Percentiles rank a stretch among this genome's conserved stretches.
Conservation (phyloP, 2,888 invertebrate genomes). For the Amblyjoppa fuscipennis region DNA sequence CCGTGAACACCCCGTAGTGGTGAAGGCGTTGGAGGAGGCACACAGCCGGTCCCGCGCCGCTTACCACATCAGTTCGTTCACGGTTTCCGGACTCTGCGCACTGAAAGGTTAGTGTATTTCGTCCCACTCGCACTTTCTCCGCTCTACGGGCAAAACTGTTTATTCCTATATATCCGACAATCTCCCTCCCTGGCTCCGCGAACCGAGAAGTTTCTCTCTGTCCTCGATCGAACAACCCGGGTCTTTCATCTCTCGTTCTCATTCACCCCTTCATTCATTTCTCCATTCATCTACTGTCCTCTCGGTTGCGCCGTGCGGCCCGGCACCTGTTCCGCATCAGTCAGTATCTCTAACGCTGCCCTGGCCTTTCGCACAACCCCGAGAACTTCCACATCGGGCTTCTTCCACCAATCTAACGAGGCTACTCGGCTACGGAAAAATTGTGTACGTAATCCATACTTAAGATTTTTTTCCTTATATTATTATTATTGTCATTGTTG, state of each 20-base stretch:
- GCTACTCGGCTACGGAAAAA: not conserved
- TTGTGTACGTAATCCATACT: constrained; percentile 2
- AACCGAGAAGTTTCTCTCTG: constrained; percentile 16
- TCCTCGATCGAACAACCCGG: constrained; percentile 56
- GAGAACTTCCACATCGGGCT: constrained; percentile 18
- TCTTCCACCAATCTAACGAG: not conserved
- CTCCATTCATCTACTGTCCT: constrained; percentile 60
- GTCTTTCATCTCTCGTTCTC: constrained; percentile 75
- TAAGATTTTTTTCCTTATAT: not conserved
- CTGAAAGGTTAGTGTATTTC: constrained; percentile 77
- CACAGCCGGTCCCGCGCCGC: constrained; percentile 64
- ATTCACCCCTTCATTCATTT: constrained; percentile 75
- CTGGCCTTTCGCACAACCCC: constrained; percentile 19
- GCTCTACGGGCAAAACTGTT: constrained; percentile 27
- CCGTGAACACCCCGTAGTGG: constrained; percentile 71
- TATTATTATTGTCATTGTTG: not conserved
- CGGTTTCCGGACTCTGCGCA: constrained; percentile 83
- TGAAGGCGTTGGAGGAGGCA: constrained; percentile 74
- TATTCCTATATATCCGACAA: not conserved
- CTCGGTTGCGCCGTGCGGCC: constrained; percentile 45
- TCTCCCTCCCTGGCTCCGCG: not conserved
- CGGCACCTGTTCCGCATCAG: constrained; percentile 68
- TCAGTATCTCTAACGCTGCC: constrained; percentile 32
- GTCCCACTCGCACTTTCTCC: constrained; percentile 5
- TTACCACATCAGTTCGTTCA: constrained; percentile 80